A percentile compares a stretch with the other conserved stretches of the same genome.
These are phyloP conservation scores for Eucidaris tribuloides DNA, from an alignment of 35 echinoderm and acorn worm species.

Conservation along the genomic window DNA sequence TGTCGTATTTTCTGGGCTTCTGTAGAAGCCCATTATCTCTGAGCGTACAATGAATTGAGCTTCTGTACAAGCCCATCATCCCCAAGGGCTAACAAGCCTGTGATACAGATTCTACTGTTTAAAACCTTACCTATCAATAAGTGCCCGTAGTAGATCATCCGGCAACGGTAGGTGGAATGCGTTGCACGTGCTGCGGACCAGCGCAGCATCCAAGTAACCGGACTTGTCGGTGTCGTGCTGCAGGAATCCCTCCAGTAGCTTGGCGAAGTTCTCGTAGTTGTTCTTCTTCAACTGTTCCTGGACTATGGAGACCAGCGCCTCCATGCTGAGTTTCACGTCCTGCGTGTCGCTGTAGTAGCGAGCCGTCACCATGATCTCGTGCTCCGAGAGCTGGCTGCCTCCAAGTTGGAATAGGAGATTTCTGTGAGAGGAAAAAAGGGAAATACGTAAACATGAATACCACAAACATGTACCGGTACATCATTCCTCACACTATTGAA, in stretches of 20 bases:
- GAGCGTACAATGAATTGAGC: no score
- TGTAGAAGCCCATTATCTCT: no score
- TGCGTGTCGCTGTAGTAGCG: conserved; percentile 92
- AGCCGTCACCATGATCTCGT: conserved; percentile 91
- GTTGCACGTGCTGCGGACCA: conserved; percentile 83
- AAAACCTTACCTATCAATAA: conserved; percentile 79
- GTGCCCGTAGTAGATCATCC: conserved; percentile 65
- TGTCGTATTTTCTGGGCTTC: no score
- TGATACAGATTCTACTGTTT: no score
- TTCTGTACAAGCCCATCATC: no score
- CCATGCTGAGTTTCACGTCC: conserved; percentile 74
- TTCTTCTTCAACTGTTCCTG: conserved; percentile 91
- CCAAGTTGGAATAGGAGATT: conserved; percentile 77
- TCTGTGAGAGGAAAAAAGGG: conserved; percentile 11
- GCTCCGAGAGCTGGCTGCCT: conserved; percentile 70
- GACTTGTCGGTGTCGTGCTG: conserved; percentile 88
- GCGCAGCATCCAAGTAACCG: conserved; percentile 78
- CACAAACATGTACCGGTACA: background rate
- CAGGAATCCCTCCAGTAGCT: conserved; percentile 72
- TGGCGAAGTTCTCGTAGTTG: conserved; percentile 95
- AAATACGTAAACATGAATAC: background rate
- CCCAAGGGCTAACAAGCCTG: no score
- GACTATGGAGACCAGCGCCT: conserved; percentile 72
- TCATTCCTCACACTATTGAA: no score
- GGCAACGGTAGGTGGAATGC: conserved; percentile 95